Conservation (phyloP, 2,888 invertebrate species). For the Strigamia maritima region DNA sequence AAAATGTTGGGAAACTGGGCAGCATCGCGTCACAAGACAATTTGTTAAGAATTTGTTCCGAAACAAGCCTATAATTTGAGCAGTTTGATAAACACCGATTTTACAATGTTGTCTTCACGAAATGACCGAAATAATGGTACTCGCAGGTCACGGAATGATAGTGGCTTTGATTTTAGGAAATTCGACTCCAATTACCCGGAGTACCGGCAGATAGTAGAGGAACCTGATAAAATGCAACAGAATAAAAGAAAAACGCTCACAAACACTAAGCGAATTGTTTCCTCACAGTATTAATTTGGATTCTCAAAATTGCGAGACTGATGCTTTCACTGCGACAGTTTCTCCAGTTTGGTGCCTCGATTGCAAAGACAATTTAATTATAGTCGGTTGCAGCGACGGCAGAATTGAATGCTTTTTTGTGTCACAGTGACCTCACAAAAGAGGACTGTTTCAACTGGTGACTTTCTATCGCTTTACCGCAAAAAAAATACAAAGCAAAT, state of each 20-base stretch:
- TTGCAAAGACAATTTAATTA: constrained; percentile 81
- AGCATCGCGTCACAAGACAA: not conserved
- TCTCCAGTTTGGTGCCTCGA: constrained; percentile 93
- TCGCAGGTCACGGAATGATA: not conserved
- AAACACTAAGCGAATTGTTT: not conserved
- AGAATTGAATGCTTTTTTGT: too few species aligned
- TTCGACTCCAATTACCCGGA: constrained; percentile 42
- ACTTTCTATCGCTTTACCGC: constrained; percentile 1
- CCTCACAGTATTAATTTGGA: not conserved
- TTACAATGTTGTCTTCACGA: constrained; percentile 28
- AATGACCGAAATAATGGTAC: not conserved
- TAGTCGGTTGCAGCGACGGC: constrained; percentile 86
- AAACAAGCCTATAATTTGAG: constrained; percentile 39
- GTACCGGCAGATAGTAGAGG: constrained; percentile 36
- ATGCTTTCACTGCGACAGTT: constrained; percentile 34
- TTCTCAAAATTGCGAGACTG: not conserved
- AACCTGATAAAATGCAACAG: constrained; percentile 33
- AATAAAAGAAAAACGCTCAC: not conserved
- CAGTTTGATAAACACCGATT: constrained; percentile 40
- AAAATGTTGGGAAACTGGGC: not conserved
- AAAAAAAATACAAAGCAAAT: constrained; percentile 31
- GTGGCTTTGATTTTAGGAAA: constrained; percentile 41
- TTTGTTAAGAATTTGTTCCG: constrained; percentile 36
- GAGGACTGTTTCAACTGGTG: constrained; percentile 34
- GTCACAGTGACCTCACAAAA: constrained; percentile 36